Base-by-base conservation (phyloP, 2,113 vertebrate species). In the Notothenia coriiceps region DNA sequence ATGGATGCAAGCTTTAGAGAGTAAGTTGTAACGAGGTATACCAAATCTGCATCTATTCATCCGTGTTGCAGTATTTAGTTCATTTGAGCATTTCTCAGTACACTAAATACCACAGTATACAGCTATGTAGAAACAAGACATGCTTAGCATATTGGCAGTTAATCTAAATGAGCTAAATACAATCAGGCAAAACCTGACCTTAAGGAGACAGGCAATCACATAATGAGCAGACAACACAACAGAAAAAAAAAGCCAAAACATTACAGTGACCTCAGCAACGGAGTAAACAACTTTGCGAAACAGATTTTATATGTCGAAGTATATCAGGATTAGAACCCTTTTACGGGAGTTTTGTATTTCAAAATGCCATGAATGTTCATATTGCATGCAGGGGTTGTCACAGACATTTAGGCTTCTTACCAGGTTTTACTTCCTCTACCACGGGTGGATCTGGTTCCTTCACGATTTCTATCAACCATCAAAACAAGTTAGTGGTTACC, bases 351-450 rank as follows among this genome's bases (percentile, higher is more conserved):
- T 6, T 46, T 20, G 15, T 57, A 20, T 47, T 56, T 81, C 17
- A 47, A 70, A 57, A 74, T 61, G 64, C 68, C 65, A 51, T 67
- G 17, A 40, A 15, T 63, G 52, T 69, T 75, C 44, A 54, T 44
- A 11, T 70, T 35, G 15, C 66, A 89, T 79, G 74, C 70, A 71
- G 20, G 50, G 6, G 25, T 71, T 46, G 33, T 22, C 15, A 51
- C 13, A 68, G 14, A 3, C 52, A 6, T 65, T 64, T 12, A 13
- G 0, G 18, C 65, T 46, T 87, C 79, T 83, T 78, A 89, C 88
- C 79, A 22, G 18, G 43, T 5, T 8, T 65, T 63, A 4, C 29
- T 40, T 18, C 63, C 68, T 82, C 72, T 35, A 14, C 20, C 60
- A 3, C 54, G 0, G 59, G n/a, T 59, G 67, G 17, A 13, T 56